Base-by-base conservation (phyloP, 1,140 invertebrate species). In the Caenorhabditis remanei region DNA sequence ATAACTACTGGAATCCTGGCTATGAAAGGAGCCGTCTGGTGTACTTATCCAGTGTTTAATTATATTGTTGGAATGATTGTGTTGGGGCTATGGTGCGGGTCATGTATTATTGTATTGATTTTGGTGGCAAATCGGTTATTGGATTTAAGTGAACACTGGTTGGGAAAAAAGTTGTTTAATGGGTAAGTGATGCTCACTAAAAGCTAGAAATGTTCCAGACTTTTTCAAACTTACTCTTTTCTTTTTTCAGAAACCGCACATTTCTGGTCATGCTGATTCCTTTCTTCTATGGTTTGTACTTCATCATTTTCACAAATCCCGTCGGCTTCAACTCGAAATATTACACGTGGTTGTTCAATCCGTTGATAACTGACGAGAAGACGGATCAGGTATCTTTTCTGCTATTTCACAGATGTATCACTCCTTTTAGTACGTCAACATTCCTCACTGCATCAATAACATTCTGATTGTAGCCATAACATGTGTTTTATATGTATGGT, bases 281-380 rank as follows among this genome's bases (percentile, higher is more conserved):
- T 13, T 32, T 65, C 11, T 8, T 65, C 13, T 65, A 65, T 65
- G 40, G 63, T 9, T 19, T 65, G 4, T 41, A 40, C 19, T 65
- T 65, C 40, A 13, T 9, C 6, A 19, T 65, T 14, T 65, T 40
- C 32, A 65, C 63, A 8, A 41, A 65, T 65, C 63, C 40, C 9
- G 24, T 65, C 11, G 63, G 24, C n/a, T 65, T 65, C 40, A 58
- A 58, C n/a, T 58, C 56, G n/a, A 58, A 58, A n/a, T 58, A 58
- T n/a, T 58, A 58, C 56, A 58, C 56, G n/a, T 58, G 56, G 56
- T n/a, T 58, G n/a, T 58, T 58, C n/a, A 21, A 58, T n/a, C 56
- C 56, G n/a, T n/a, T 58, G 56, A 58, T 58, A 14, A 58, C 7
- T 58, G 19, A 58, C 4, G n/a, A n/a, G 3, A 58, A 21, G n/a